A percentile compares a stretch with the other conserved stretches of the same genome.
Conservation (phyloP, 92 coral and sea anemone genomes). For the Heliopora coerulea region DNA sequence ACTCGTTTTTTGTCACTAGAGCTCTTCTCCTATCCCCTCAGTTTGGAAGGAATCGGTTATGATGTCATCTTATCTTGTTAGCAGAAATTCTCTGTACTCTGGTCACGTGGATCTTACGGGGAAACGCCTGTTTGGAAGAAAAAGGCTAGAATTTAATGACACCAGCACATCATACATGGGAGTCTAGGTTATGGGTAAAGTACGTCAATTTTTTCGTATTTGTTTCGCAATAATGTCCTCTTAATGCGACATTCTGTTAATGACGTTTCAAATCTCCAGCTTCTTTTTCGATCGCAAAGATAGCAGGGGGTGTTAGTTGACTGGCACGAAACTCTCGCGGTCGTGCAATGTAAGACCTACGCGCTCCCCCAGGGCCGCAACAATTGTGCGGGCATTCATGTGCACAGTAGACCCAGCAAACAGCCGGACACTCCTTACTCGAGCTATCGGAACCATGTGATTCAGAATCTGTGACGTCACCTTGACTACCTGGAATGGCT, state of each 20-base stretch:
- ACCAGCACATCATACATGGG: neutral
- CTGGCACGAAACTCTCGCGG: conserved; percentile 43
- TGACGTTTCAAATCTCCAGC: conserved; percentile 43
- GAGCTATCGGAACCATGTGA: neutral
- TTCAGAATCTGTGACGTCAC: conserved; percentile 1
- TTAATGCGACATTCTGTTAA: too few relatives aligned
- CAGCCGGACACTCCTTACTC: conserved; percentile 9
- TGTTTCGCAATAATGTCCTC: neutral
- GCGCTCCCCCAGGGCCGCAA: conserved; percentile 74
- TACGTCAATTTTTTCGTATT: neutral
- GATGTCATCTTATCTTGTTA: neutral
- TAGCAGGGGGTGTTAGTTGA: conserved; percentile 38
- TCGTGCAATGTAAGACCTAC: conserved; percentile 30
- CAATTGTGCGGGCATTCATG: conserved; percentile 45
- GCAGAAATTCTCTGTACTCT: neutral
- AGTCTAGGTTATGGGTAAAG: too few relatives aligned
- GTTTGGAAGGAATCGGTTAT: neutral
- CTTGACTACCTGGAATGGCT: conserved; percentile 1
- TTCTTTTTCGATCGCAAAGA: conserved; percentile 31
- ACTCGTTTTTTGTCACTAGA: neutral
- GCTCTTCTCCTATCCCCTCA: neutral
- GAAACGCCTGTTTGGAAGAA: conserved; percentile 27
- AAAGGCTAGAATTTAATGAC: conserved; percentile 37
- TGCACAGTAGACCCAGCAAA: conserved; percentile 74
- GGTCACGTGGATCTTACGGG: conserved; percentile 19